Evolutionary conservation across 1,140 invertebrate genomes (phyloP), one percentile per base, ranked within the genome.

Genomic region (Drosophila kanapiae): DNA sequence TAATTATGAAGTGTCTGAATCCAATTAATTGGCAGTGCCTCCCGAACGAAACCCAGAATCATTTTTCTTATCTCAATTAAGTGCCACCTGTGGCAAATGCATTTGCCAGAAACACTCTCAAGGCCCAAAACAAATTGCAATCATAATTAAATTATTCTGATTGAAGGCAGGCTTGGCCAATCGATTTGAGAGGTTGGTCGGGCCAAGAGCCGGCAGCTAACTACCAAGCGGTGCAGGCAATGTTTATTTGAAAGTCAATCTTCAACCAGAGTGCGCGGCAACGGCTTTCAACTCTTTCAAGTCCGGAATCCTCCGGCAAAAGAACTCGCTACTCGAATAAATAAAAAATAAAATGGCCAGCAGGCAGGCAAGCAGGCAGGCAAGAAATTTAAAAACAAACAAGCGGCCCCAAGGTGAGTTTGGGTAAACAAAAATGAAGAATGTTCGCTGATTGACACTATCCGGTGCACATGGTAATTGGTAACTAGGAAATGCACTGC

Each of bases 401-500:
- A 75, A 71, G 69, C 53, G 57, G 49, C 56, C 43, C 48, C 49
- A 58, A 75, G 74, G 59, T 78, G 80, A 80, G 79, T 80, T 86
- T 38, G 58, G 79, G 75, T 90, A 90, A 90, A 90, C 85, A 90
- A 82, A 85, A 75, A 91, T 90, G 78, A 85, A 85, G 75, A 91
- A 82, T 90, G 86, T 90, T 62, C 81, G 85, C 81, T 90, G 85
- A 90, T 90, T 90, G 85, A 90, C 80, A 90, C 74, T 90, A 90
- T 85, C 85, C 85, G 86, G 81, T 81, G 63, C 63, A 70, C 59
- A 68, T 67, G 38, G 71, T 40, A 67, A 74, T 18, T 53, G 38
- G 53, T 53, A 75, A 48, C 54, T 69, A 37, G 37, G 65, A 37
- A 60, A 54, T 62, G 57, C 74, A 75, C 58, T 49, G 7, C 68